phyloP scores from a whole-genome alignment of 2,888 invertebrate species.

The Drosophila cracens region DNA sequence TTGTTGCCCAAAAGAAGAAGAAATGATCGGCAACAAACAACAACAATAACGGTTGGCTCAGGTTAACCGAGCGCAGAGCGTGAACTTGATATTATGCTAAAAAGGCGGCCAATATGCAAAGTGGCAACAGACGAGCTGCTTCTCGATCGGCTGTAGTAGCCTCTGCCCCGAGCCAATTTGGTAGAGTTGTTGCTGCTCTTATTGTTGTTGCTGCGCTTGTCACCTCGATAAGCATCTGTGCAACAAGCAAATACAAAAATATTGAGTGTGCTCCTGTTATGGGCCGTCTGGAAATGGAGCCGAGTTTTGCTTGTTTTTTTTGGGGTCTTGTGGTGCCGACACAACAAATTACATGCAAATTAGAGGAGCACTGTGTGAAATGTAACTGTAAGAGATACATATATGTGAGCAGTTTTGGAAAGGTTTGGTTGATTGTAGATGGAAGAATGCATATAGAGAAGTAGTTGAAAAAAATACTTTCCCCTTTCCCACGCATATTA shows the following conservation, averaged over 20 bases:
- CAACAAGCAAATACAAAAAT: conserved; percentile 53
- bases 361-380: conserved; percentile 20
- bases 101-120: conserved; percentile 66
- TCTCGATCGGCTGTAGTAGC: conserved; percentile 17
- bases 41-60: conserved; percentile 46
- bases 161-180: conserved; percentile 63
- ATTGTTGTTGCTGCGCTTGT: conserved; percentile 52
- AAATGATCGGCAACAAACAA: conserved; percentile 49
- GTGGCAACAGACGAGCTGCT: conserved; percentile 44
- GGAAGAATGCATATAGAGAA: neutral
- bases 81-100: conserved; percentile 74
- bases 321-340: conserved; percentile 40
- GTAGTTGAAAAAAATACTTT: neutral
- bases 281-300: conserved; percentile 39
- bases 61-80: conserved; percentile 60
- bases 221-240: conserved; percentile 71
- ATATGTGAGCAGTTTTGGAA: neutral
- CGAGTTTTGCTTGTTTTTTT: conserved; percentile 10
- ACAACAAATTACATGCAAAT: conserved; percentile 79
- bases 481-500: neutral
- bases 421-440: neutral
- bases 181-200: conserved; percentile 39
- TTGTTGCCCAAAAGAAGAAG: conserved; percentile 60
- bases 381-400: neutral
- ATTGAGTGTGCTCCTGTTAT: conserved; percentile 60